Evolutionary conservation across 2,113 vertebrate genomes (phyloP), one percentile per base, ranked within the genome.

Genomic region (Lepidothrix coronata): DNA sequence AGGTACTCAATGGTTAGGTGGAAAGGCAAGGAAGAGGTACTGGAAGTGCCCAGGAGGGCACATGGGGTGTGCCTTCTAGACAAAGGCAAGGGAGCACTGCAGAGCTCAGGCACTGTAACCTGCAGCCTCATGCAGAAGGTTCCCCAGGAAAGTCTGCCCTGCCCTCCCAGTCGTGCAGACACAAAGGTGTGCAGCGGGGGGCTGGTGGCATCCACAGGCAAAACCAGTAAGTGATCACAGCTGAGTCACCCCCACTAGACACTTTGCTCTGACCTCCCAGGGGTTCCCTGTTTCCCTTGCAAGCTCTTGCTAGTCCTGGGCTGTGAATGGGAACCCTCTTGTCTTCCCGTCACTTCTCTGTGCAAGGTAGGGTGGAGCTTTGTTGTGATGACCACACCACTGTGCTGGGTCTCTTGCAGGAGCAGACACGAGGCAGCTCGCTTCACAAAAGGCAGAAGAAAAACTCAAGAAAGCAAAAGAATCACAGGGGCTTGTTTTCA

Each of bases 391-490:
- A 73, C 28, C 14, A 48, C 14, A 55, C 25, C 18, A 20, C 25
- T 25, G 14, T 63, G 8, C 46, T 59, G 35, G 14, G 37, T 92
- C 51, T 95, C 63, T 81, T 94, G 44, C 63, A 95, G 83, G 22
- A 57, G 22, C 30, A 65, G 57, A 37, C 41, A 65, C 31, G 49
- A 33, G 12, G 14, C 24, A 57, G 12, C 27, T 20, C 9, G 5
- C 7, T 48, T n/a, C 0, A 0, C 6, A 74, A 43, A 68, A 66
- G 4, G 11, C 4, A 0, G 0, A 90, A 63, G 16, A 48, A 20
- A 57, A 86, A 66, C 6, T 2, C 0, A 3, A 33, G 21, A 33
- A 35, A 43, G 8, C 9, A 52, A 68, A 51, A 22, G 37, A 11
- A 1, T 2, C 5, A 8, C 23, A 68, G 13, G 12, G 0, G 1